Percentiles rank a stretch among this genome's conserved stretches.
These are phyloP conservation scores for Porites australiensis DNA, from an alignment of 64 coral and sea anemone genomes.

Conservation along the genomic window DNA sequence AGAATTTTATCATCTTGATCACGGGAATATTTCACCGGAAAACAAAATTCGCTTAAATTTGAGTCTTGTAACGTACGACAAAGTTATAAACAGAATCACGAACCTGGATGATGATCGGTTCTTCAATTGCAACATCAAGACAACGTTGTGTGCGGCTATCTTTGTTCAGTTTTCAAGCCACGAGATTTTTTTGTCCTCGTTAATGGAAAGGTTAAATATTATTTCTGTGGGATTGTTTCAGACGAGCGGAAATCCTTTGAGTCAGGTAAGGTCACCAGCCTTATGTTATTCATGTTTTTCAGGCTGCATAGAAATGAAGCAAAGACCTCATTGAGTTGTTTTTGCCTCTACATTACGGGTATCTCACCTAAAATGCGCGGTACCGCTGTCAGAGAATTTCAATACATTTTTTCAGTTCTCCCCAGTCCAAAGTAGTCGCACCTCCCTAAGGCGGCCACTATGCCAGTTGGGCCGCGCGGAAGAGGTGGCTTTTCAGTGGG, in stretches of 20 bases:
- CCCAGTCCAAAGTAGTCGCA: too few species aligned
- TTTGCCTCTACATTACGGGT: too few species aligned
- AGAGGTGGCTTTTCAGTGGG: too few species aligned
- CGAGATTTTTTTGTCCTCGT: background rate
- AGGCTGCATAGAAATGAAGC: too few species aligned
- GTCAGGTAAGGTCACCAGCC: background rate
- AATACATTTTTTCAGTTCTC: too few species aligned
- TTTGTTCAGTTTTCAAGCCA: slow-evolving; percentile 3
- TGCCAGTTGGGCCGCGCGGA: too few species aligned
- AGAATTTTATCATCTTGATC: background rate
- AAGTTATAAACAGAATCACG: background rate
- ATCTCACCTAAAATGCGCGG: too few species aligned
- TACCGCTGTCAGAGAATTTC: too few species aligned
- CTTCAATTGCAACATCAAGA: background rate
- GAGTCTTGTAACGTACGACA: background rate
- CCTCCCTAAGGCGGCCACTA: too few species aligned
- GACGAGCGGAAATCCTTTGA: background rate
- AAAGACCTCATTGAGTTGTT: too few species aligned
- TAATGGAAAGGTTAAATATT: slow-evolving; percentile 16
- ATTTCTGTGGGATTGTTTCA: background rate
- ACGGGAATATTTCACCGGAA: background rate
- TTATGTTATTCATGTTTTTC: too few species aligned
- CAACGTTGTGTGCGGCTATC: background rate
- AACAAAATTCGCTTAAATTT: background rate
- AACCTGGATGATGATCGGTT: background rate